phyloP scores from a whole-genome alignment of 2,113 vertebrate species.

The Rafetus swinhoei region DNA sequence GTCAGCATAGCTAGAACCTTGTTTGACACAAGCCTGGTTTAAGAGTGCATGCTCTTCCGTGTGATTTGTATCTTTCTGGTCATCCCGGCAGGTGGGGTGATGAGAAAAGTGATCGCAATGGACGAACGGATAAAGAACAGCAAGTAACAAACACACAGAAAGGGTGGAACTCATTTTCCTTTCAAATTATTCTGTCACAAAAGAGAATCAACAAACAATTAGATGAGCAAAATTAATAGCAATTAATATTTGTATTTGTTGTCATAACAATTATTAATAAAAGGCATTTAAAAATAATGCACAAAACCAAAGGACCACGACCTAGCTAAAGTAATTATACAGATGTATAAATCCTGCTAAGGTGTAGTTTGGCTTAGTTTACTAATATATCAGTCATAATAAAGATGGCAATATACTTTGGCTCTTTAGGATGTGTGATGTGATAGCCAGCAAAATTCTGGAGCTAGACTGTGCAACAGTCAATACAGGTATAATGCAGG shows the following conservation, averaged over 20 bases:
- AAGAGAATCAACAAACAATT: slow-evolving; percentile 12
- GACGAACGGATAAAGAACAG: slow-evolving; percentile 25
- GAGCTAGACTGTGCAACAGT: neutral
- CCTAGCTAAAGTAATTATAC: neutral
- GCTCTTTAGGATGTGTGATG: neutral
- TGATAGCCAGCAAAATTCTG: neutral
- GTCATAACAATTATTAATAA: neutral
- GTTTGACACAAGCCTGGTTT: neutral
- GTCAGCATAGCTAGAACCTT: slow-evolving; percentile 75
- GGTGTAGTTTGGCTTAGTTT: neutral
- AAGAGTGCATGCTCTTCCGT: slow-evolving; percentile 40
- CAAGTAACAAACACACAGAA: slow-evolving; percentile 58
- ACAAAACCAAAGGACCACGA: neutral
- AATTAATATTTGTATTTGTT: slow-evolving; percentile 12
- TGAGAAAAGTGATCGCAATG: slow-evolving; percentile 18
- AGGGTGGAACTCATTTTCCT: slow-evolving; percentile 67
- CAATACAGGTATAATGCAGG: neutral
- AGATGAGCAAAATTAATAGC: slow-evolving; percentile 28
- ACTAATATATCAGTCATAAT: neutral
- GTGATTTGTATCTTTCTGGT: neutral
- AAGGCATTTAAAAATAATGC: neutral
- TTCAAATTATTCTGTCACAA: slow-evolving; percentile 63
- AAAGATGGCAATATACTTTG: neutral
- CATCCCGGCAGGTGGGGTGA: neutral
- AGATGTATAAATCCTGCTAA: neutral